Evolutionary conservation across 2,888 invertebrate species (phyloP).

Genomic region (Ochlodes sylvanus): DNA sequence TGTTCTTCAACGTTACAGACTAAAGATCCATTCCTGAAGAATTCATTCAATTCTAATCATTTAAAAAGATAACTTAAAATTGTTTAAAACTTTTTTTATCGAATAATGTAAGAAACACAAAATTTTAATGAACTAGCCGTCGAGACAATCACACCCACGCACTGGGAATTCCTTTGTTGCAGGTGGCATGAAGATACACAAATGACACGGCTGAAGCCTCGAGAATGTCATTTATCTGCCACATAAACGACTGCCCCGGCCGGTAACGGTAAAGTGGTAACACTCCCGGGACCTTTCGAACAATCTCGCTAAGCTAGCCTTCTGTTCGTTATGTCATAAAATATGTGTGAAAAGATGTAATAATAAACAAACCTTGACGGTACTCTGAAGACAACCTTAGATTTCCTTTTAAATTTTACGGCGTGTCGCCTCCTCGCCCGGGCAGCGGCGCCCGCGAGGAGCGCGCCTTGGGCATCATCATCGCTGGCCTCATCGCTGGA

Average conservation of each 20-base stretch:
- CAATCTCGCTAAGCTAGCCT: neutral
- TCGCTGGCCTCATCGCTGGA: conserved; percentile 62
- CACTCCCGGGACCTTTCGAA: neutral
- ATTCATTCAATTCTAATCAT: no score
- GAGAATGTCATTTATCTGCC: neutral
- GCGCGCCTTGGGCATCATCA: conserved; percentile 62
- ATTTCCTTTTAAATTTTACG: conserved; percentile 76
- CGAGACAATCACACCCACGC: neutral
- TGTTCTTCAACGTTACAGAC: no score
- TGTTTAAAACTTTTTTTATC: no score
- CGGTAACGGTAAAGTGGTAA: no score
- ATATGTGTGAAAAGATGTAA: conserved; percentile 3
- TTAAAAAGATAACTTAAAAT: no score
- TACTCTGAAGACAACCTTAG: conserved; percentile 74
- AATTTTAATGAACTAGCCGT: no score
- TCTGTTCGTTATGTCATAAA: neutral
- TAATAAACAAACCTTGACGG: conserved; percentile 61
- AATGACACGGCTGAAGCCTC: neutral
- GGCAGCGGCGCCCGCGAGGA: conserved; percentile 76
- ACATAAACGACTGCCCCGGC: neutral
- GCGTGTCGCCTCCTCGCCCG: conserved; percentile 77
- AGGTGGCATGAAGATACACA: neutral
- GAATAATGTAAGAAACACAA: no score
- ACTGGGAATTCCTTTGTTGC: neutral
- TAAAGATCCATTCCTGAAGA: no score